Evolutionary conservation across 1,140 invertebrate genomes (phyloP), one percentile per base, ranked within the genome.

Genomic region (Chymomyza costata): DNA sequence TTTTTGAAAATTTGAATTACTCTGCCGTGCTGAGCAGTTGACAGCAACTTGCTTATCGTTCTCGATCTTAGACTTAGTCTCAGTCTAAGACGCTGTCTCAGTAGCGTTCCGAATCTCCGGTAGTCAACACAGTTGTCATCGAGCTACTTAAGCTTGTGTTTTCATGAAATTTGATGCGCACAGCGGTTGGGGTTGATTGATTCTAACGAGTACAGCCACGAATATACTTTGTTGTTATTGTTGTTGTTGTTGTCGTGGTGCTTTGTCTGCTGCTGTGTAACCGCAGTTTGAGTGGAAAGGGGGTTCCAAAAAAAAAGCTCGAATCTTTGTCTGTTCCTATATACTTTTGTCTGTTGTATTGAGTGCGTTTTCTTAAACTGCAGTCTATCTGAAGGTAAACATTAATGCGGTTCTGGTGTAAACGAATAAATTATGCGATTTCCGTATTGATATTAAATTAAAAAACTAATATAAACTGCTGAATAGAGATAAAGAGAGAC

Each of bases 1-100:
- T 25, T 3, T 25, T 64, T 64, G 60, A 61, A 64, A 25, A 56
- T 49, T 56, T 64, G 51, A 56, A 64, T 64, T 64, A 64, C 48
- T 64, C 49, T 64, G 19, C n/a, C n/a, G 13, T 28, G 35, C 34
- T 25, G 40, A 44, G 17, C 16, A 40, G 38, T 19, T 35, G 30
- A 56, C 18, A 43, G 46, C n/a, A 32, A 5, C 17, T 13, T n/a
- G 25, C 28, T 34, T 60, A 55, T 60, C 57, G 57, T 49, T 56
- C 39, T 55, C 51, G 57, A 56, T 56, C 39, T 49, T 0, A 6
- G 34, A 19, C 30, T 14, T 40, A 13, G 44, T 53, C 43, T 15
- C 32, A 34, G n/a, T 40, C 41, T 25, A 53, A 50, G n/a, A n/a
- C n/a, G n/a, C n/a, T n/a, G n/a, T n/a, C 37, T 46, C 39, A 19